Evolutionary conservation across 2,888 invertebrate species (phyloP).

Genomic region (Rapana venosa): DNA sequence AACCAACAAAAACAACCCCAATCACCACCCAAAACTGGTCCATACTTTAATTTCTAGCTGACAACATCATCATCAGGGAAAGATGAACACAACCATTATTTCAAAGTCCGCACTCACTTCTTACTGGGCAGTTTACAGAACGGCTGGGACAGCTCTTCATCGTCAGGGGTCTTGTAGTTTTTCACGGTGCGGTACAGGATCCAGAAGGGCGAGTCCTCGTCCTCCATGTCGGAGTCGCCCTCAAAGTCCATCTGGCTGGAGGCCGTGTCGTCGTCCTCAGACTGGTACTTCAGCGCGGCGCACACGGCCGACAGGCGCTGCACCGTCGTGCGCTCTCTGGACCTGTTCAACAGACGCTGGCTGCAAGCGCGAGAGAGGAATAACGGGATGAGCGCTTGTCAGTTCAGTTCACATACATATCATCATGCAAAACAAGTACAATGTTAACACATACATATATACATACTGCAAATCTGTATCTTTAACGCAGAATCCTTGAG

Average conservation of each 20-base stretch:
- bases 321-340: conserved; percentile 55
- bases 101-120: conserved; percentile 65
- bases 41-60: background rate
- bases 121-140: conserved; percentile 93
- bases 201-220: conserved; percentile 85
- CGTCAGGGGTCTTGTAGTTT: conserved; percentile 79
- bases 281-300: conserved; percentile 65
- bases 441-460: no score
- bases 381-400: no score
- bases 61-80: background rate
- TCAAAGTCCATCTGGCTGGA: conserved; percentile 66
- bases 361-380: background rate
- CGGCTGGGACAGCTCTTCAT: conserved; percentile 92
- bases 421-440: no score
- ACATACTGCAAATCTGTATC: no score
- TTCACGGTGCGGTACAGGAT: conserved; percentile 90
- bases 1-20: background rate
- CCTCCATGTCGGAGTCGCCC: conserved; percentile 82
- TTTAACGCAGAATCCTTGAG: no score
- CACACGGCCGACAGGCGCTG: conserved; percentile 68
- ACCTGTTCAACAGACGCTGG: conserved; percentile 41
- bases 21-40: background rate
- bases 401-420: no score
- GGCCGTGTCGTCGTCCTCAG: conserved; percentile 59
- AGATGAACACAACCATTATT: background rate